A percentile compares a stretch with the other conserved stretches of the same genome.
Conservation (phyloP, 2,113 vertebrate species). For the Bubo blakistoni region DNA sequence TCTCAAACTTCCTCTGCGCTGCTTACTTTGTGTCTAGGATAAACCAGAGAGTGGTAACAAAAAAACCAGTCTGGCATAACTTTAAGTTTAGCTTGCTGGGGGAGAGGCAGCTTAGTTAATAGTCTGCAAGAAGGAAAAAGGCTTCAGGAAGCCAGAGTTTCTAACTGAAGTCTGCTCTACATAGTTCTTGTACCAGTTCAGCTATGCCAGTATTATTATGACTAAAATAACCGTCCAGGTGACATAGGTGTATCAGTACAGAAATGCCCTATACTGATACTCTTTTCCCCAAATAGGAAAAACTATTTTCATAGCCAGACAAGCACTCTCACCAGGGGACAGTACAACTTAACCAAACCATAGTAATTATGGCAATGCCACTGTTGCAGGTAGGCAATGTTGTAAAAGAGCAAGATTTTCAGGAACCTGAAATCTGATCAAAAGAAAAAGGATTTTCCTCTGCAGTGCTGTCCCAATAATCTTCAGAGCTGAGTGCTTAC, state of each 20-base stretch:
- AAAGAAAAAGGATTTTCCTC: not conserved
- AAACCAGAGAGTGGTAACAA: not conserved
- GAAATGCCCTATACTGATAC: not conserved
- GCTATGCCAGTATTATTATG: not conserved
- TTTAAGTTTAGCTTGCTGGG: not conserved
- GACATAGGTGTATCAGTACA: not conserved
- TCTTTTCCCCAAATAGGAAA: not conserved
- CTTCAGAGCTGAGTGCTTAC: not conserved
- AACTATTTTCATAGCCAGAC: not conserved
- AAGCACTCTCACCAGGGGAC: not conserved
- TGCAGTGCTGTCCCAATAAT: not conserved
- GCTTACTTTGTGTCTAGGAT: not conserved
- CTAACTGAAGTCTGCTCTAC: not conserved
- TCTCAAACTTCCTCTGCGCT: not conserved
- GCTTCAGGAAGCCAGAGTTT: not conserved
- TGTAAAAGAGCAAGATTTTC: not conserved
- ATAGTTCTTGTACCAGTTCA: not conserved
- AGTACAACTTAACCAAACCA: not conserved
- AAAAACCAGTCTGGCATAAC: not conserved
- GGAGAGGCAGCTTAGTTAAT: not conserved
- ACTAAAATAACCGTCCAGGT: accelerated
- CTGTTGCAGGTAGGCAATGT: accelerated
- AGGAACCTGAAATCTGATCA: not conserved
- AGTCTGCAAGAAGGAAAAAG: not conserved
- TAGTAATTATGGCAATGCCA: not conserved